Base-by-base conservation (phyloP, 2,797 vertebrate species). In the Chaetodon trifasciatus region DNA sequence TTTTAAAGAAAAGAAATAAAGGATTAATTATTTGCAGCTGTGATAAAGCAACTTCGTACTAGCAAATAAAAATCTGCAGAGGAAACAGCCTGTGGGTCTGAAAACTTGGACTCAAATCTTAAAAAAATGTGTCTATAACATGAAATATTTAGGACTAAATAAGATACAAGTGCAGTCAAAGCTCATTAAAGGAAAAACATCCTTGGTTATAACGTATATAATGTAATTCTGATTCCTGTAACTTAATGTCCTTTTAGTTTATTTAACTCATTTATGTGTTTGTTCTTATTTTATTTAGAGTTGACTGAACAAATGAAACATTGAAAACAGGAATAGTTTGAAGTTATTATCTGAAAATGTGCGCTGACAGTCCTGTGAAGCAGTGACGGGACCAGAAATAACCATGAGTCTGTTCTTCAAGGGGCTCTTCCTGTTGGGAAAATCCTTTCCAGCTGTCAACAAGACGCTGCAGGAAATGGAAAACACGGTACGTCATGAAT, bases 391-490 rank as follows among this genome's bases (percentile, higher is more conserved):
- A 35, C 5, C 10, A 69, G 6, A 56, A 15, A 21, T 46, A 57
- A 58, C n/a, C 3, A 19, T 3, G 0, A 40, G 23, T 49, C 35
- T 64, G 42, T 65, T 24, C 53, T 46, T 53, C 21, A 56, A 71
- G 72, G 71, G 46, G 46, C 74, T 37, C 53, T 55, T 65, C 65
- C 74, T 60, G 72, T 58, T 5, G 17, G 58, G 28, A 9, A 3
- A 5, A 9, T 21, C 23, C 12, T 46, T 8, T 21, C 6, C 3
- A 72, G 32, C 17, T 5, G n/a, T 52, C 17, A 28, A 32, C 24
- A 61, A n/a, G 21, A 19, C 13, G 8, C 49, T 50, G 50, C 24
- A 39, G 44, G 28, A 66, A 44, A 49, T 6, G 15, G 0, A 21
- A 57, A 65, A 78, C 42, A 68, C 68, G 58, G 42, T 49, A 57